Base-by-base conservation (phyloP, 2,888 invertebrate species). In the Silvanus unidentatus region DNA sequence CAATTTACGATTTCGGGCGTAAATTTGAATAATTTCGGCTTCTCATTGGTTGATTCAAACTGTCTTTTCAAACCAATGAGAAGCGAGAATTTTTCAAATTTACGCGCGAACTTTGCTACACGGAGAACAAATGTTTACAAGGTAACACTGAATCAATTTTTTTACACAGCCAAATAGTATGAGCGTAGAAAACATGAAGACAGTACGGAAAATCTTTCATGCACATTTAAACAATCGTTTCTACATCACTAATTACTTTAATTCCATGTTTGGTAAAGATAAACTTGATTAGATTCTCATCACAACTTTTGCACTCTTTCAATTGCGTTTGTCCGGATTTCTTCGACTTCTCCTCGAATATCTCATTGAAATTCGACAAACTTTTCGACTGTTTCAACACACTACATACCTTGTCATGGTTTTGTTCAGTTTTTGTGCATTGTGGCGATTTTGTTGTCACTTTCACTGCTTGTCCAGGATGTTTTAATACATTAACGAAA, bases 221-320 rank as follows among this genome's bases (percentile, higher is more conserved):
- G 22, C 22, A 22, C 8, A 45, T 49, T 66, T 69, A 77, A 40
- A 84, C 83, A 39, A 82, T 82, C 49, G 86, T 86, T 64, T 88
- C 87, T 11, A 84, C 83, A 61, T 87, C 86, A 58, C 86, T 86
- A 37, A 86, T 85, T 40, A 87, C 84, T 68, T 85, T 82, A 55
- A 87, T 86, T 1, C 86, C 86, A 62, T 86, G 86, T 65, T 86
- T 84, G 1, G 85, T 85, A 54, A 87, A 74, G 59, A 86, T 83
- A 71, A 86, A 78, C 61, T 84, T 79, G 6, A 87, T 84, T 34
- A 82, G 59, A 61, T 71, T 71, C 48, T 71, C 71, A 52, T 72
- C 72, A 47, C 70, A 67, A 58, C 68, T 70, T 49, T 71, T 70
- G 27, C 76, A 64, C 53, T 77, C 78, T 55, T 75, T 75, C 4